phyloP scores from a whole-genome alignment of 2,797 vertebrate genomes.

The Cirrhinus molitorella region DNA sequence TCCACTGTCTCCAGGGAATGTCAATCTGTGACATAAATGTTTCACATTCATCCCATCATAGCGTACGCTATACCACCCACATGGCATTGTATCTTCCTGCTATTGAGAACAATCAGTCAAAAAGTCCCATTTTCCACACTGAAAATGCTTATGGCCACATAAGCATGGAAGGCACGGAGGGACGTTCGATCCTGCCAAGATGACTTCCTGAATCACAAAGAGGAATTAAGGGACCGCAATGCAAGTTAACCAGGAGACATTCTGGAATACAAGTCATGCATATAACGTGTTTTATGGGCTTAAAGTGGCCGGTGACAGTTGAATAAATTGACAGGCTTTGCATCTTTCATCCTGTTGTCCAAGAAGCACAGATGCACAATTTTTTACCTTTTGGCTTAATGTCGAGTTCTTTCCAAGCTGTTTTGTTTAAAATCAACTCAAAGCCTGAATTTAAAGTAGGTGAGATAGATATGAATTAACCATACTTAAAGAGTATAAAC shows the following conservation, averaged over 20 bases:
- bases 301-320: constrained; percentile 65
- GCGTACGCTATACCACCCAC: constrained; percentile 17
- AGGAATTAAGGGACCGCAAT: constrained; percentile 59
- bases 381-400: neutral
- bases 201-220: constrained; percentile 63
- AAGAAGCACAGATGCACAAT: constrained; percentile 14
- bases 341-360: constrained; percentile 19
- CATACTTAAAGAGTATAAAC: neutral
- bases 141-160: constrained; percentile 47
- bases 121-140: constrained; percentile 17
- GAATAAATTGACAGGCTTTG: constrained; percentile 51
- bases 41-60: neutral
- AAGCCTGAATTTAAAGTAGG: neutral
- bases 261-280: constrained; percentile 69
- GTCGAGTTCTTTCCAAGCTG: neutral
- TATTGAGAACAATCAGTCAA: constrained; percentile 52
- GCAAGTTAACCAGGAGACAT: constrained; percentile 61
- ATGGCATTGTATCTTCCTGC: constrained; percentile 32
- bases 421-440: neutral
- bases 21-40: constrained; percentile 19
- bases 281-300: constrained; percentile 66
- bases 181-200: constrained; percentile 64
- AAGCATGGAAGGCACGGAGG: constrained; percentile 68
- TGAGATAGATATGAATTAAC: neutral
- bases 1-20: constrained; percentile 37